phyloP scores from a whole-genome alignment of 2,888 invertebrate species.

The Drosophila neonasuta region DNA sequence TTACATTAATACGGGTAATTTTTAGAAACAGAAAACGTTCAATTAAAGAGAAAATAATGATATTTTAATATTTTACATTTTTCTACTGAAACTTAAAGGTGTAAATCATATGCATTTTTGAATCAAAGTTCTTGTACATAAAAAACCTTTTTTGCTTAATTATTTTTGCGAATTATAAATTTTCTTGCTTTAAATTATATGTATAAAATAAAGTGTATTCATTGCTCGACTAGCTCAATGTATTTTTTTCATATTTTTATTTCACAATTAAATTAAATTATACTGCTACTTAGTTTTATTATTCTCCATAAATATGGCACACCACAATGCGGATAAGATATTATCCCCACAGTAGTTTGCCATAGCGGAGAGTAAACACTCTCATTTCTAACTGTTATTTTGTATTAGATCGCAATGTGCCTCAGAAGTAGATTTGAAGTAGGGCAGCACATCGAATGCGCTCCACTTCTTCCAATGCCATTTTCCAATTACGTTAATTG shows the following conservation, averaged over 20 bases:
- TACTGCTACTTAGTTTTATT: background rate
- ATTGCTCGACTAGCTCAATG: background rate
- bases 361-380: background rate
- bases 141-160: too few species aligned
- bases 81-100: too few species aligned
- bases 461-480: conserved; percentile 48
- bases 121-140: too few species aligned
- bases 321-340: background rate
- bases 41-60: too few species aligned
- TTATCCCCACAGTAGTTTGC: background rate
- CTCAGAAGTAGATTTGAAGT: conserved; percentile 15
- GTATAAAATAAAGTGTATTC: background rate
- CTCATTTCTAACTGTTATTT: conserved; percentile 1
- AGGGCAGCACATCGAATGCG: conserved; percentile 32
- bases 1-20: too few species aligned
- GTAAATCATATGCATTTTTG: too few species aligned
- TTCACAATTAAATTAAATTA: background rate
- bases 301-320: background rate
- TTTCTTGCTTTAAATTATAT: background rate
- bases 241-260: background rate
- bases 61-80: too few species aligned
- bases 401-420: conserved; percentile 5
- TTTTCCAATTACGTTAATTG: conserved; percentile 75
- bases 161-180: too few species aligned
- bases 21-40: too few species aligned